Evolutionary conservation across 2,888 invertebrate species (phyloP).

Genomic region (Nasonia oneida): DNA sequence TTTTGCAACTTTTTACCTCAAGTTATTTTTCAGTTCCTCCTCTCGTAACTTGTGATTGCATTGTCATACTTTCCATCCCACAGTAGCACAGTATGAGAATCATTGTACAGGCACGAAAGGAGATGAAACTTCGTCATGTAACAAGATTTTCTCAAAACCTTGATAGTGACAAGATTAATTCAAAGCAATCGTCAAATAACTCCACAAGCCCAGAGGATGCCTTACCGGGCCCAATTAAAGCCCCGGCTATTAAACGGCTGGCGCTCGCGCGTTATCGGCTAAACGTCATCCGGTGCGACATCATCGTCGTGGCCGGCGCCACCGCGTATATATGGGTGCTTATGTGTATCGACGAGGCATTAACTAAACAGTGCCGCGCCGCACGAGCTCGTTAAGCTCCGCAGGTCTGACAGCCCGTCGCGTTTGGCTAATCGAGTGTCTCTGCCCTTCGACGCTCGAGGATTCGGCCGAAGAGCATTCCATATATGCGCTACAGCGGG

Average conservation of each 20-base stretch:
- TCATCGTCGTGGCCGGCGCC: neutral
- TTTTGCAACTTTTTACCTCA: too few species aligned
- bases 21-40: too few species aligned
- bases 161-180: too few species aligned
- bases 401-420: neutral
- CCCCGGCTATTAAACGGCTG: neutral
- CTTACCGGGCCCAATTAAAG: neutral
- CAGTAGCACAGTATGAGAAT: too few species aligned
- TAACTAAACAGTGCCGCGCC: constrained; percentile 27
- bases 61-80: neutral
- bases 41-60: neutral
- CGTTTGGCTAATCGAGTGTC: constrained; percentile 41
- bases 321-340: neutral
- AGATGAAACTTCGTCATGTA: too few species aligned
- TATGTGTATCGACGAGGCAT: constrained; percentile 35
- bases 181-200: neutral
- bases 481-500: neutral
- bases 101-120: too few species aligned
- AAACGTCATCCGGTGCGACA: constrained; percentile 38
- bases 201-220: neutral
- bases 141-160: too few species aligned
- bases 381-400: constrained; percentile 41
- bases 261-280: constrained; percentile 44
- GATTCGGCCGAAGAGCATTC: neutral
- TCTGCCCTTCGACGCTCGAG: constrained; percentile 15